Conservation (phyloP, 2,113 vertebrate genomes). For the Todiramphus saurophagus region DNA sequence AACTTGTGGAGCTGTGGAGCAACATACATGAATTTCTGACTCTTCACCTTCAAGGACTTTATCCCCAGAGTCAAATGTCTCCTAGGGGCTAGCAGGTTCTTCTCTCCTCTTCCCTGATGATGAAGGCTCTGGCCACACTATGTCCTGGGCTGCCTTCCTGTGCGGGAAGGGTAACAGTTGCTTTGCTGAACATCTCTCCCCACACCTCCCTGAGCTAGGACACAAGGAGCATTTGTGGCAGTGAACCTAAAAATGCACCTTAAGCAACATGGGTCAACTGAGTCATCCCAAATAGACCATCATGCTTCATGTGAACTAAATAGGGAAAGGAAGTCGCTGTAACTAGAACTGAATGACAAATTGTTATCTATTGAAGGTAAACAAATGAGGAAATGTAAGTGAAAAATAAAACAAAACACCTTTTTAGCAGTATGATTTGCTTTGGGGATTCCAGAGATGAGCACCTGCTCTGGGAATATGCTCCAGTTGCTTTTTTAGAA, state of each 20-base stretch:
- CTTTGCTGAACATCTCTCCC: neutral
- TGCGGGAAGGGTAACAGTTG: accelerated
- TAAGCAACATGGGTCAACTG: neutral
- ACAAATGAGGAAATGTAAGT: neutral
- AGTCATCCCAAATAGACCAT: neutral
- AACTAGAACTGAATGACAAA: neutral
- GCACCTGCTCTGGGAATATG: neutral
- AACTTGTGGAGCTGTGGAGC: neutral
- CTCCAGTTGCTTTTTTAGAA: neutral
- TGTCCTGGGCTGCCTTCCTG: neutral
- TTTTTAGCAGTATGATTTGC: neutral
- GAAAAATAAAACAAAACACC: neutral
- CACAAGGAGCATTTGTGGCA: neutral
- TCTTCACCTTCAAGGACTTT: neutral
- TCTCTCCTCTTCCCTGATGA: neutral
- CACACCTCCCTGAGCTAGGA: neutral
- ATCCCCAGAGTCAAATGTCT: neutral
- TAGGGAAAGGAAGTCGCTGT: neutral
- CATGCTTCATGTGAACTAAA: neutral
- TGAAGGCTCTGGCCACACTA: accelerated
- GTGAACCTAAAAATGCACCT: neutral
- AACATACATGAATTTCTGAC: neutral
- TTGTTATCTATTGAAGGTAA: neutral
- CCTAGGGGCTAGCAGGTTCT: neutral
- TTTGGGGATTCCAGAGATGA: neutral